Percentiles rank a stretch among this genome's conserved stretches.
These are phyloP conservation scores for Crotalus horridus DNA, from an alignment of 2,113 vertebrate genomes.

Conservation along the genomic window DNA sequence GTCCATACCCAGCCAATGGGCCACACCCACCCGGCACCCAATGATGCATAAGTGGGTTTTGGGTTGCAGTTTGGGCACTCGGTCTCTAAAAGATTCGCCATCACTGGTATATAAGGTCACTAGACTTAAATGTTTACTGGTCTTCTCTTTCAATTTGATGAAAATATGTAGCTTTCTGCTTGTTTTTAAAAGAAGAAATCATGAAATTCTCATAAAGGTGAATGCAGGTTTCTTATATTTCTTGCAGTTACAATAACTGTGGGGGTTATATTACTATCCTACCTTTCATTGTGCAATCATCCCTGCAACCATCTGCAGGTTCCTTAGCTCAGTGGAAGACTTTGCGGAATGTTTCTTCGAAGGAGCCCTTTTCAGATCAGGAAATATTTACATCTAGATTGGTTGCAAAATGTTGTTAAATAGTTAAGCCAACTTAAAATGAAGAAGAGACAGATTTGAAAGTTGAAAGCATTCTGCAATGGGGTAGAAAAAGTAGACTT, in stretches of 20 bases:
- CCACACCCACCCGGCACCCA: too few species aligned
- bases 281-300: background rate
- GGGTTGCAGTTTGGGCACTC: too few species aligned
- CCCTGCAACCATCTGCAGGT: background rate
- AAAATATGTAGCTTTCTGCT: background rate
- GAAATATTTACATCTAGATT: background rate
- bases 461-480: background rate
- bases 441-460: background rate
- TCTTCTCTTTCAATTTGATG: background rate
- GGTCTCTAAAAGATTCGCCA: too few species aligned
- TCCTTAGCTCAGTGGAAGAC: background rate
- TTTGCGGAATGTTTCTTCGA: background rate
- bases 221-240: background rate
- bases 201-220: background rate
- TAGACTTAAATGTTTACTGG: background rate
- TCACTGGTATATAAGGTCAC: background rate
- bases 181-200: background rate
- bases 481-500: background rate
- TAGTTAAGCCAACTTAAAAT: background rate
- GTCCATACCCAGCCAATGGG: too few species aligned
- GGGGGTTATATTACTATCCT: background rate
- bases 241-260: background rate
- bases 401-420: background rate
- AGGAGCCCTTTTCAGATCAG: background rate
- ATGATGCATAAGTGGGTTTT: too few species aligned